These are phyloP conservation scores for Mormyrus lacerda DNA, from an alignment of 2,113 vertebrate species.

Conservation along the genomic window DNA sequence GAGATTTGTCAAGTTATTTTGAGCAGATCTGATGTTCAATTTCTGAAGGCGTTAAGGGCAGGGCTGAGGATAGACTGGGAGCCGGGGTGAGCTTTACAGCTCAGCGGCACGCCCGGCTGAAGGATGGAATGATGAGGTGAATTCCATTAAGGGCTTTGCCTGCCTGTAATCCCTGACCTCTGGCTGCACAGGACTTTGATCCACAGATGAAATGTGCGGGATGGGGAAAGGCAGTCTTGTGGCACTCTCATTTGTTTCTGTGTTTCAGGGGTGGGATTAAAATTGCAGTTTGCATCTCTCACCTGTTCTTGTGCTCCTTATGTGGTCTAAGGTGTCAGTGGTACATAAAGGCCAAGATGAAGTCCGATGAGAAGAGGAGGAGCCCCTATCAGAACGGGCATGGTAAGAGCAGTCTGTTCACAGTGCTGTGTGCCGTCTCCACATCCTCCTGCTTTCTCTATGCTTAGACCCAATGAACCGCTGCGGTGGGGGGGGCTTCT, in stretches of 20 bases:
- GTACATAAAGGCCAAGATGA: constrained; percentile 97
- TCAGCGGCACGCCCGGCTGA: neutral
- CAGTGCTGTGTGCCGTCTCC: neutral
- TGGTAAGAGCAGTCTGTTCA: constrained; percentile 49
- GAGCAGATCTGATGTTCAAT: constrained; percentile 3
- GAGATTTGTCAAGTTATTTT: constrained; percentile 4
- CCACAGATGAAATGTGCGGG: neutral
- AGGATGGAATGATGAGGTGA: neutral
- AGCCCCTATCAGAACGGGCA: constrained; percentile 84
- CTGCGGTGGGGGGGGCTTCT: neutral
- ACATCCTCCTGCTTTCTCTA: neutral
- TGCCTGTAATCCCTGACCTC: constrained; percentile 11
- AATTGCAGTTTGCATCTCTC: constrained; percentile 3
- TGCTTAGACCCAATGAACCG: neutral
- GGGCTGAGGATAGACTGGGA: neutral
- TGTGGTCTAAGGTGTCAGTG: constrained; percentile 78
- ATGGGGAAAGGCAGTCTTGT: neutral
- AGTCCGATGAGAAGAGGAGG: constrained; percentile 92
- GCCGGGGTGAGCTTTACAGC: neutral
- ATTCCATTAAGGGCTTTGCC: constrained; percentile 11
- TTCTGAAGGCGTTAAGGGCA: neutral
- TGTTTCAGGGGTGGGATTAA: neutral
- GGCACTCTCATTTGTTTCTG: neutral
- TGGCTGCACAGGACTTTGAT: neutral
- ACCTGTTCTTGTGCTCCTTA: constrained; percentile 9